Base-by-base conservation (phyloP, 92 coral and sea anemone genomes). In the Bergia sp. region DNA sequence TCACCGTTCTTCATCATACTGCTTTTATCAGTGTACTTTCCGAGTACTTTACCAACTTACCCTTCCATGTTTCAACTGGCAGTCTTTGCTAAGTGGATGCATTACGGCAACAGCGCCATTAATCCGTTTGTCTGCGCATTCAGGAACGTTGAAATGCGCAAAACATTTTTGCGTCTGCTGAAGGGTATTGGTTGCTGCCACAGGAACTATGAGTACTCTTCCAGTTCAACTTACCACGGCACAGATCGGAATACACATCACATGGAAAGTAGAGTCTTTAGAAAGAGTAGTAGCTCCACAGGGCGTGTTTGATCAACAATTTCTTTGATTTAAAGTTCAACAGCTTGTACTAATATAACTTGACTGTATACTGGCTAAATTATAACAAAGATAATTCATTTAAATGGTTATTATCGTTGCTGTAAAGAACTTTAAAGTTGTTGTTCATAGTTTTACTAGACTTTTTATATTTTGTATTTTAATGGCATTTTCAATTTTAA, bases 1-100 rank as follows among this genome's bases (percentile, higher is more conserved):
- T 81, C 92, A 7, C 95, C 98, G 15, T 97, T 94, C 82, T 95
- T 97, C 45, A 76, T 82, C 36, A 88, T 90, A 61, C 89, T 88
- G 21, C 73, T 86, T 40, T 77, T 91, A 11, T 85, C 80, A 3
- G 81, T 89, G 36, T 90, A 86, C 55, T 80, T 86, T 36, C 92
- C 92, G 2, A 12, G 73, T 11, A 73, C 88, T 6, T 73, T 90
- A 58, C 92, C 92, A 29, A 69, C 45, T 61, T 79, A 77, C n/a
- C 66, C 89, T 18, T 66, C 23, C n/a, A 64, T 73, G 69, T 74
- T 82, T 29, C 76, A 73, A 21, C 49, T 89, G 2, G 67, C 61
- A 5, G 37, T 86, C 38, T 84, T 89, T 18, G 82, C 83, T 7
- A 89, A 89, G 55, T 89, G 89, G 92, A 85, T 85, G 89, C 92